phyloP scores from a whole-genome alignment of 2,888 invertebrate species.

The Drosophila stalkeri region DNA sequence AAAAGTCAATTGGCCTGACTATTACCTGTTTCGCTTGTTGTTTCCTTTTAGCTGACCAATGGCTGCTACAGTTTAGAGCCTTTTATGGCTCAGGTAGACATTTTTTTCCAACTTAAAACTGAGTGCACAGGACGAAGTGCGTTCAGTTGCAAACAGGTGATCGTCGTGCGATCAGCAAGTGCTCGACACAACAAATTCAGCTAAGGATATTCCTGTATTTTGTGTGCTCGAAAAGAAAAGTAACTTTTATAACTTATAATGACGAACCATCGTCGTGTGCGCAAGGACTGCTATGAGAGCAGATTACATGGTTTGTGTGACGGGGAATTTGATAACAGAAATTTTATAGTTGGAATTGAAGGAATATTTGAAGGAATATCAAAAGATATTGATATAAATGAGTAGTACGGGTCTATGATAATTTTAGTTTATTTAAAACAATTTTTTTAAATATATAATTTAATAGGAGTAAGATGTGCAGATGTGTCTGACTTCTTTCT shows the following conservation, averaged over 20 bases:
- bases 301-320: conserved; percentile 68
- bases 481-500: no score
- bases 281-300: conserved; percentile 73
- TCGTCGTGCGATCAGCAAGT: conserved; percentile 68
- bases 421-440: no score
- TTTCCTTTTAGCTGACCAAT: conserved; percentile 49
- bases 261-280: conserved; percentile 78
- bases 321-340: background rate
- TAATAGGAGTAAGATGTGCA: no score
- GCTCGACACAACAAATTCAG: conserved; percentile 5
- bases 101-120: conserved; percentile 56
- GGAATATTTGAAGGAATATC: no score
- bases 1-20: conserved; percentile 74
- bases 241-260: conserved; percentile 31
- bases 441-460: no score
- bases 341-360: background rate
- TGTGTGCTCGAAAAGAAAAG: background rate
- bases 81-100: conserved; percentile 34
- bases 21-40: background rate
- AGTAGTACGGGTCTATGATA: no score
- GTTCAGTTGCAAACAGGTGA: conserved; percentile 82
- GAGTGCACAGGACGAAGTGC: conserved; percentile 28
- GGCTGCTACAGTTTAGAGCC: conserved; percentile 19
- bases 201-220: background rate
- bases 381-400: no score